phyloP scores from a whole-genome alignment of 2,113 vertebrate genomes.

The Sakesphorus luctuosus region DNA sequence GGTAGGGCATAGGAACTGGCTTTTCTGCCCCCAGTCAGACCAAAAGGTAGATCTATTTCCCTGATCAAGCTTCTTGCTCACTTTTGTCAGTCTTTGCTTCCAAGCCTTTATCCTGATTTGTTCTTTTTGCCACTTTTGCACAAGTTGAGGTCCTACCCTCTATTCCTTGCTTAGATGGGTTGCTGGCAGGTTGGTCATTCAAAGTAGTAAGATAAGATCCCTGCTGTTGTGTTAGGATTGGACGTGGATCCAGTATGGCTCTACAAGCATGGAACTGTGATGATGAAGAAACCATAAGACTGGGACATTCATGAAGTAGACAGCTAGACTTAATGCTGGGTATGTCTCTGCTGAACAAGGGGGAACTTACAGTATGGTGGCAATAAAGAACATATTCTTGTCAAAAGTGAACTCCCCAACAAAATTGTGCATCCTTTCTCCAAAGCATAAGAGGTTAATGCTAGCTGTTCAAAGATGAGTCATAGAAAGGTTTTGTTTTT shows the following conservation, averaged over 20 bases:
- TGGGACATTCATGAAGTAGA: background rate
- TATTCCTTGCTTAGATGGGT: background rate
- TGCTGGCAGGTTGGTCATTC: too few relatives aligned
- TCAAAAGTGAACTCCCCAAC: background rate
- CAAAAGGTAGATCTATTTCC: background rate
- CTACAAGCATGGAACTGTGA: background rate
- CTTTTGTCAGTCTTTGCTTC: background rate
- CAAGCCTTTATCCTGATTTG: fast-evolving
- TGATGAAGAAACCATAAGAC: background rate
- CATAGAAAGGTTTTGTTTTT: fast-evolving
- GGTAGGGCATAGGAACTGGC: background rate
- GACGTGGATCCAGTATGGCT: fast-evolving
- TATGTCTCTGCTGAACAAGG: background rate
- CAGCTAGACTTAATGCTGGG: background rate
- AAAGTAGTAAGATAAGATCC: background rate
- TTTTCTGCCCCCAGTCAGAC: background rate
- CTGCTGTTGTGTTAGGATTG: background rate
- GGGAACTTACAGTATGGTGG: background rate
- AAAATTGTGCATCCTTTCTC: background rate
- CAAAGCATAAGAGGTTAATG: background rate
- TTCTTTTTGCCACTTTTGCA: background rate
- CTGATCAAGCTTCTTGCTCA: background rate
- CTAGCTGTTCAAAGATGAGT: background rate
- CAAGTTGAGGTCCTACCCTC: background rate
- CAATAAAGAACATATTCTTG: background rate